phyloP scores from a whole-genome alignment of 2,113 vertebrate genomes.

The Chionodraco myersi region DNA sequence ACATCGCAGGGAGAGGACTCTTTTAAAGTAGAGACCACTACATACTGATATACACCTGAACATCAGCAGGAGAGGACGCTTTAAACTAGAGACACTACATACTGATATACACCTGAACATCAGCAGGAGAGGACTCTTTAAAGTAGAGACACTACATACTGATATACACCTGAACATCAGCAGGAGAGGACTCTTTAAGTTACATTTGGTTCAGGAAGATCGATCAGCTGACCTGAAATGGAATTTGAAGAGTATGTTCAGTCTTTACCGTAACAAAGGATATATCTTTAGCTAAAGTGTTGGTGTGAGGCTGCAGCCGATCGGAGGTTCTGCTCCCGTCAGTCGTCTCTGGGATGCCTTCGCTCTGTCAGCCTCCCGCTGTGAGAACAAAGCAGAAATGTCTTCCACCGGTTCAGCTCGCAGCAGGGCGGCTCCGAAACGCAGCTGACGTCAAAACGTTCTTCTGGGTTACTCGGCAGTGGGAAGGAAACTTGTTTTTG shows the following conservation, averaged over 20 bases:
- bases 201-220: neutral
- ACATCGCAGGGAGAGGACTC: too few species aligned
- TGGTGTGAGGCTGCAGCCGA: slow-evolving; percentile 26
- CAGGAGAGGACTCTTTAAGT: too few species aligned
- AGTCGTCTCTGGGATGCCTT: slow-evolving; percentile 36
- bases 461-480: slow-evolving; percentile 27
- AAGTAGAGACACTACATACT: too few species aligned
- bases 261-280: neutral
- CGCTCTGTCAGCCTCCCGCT: slow-evolving; percentile 56
- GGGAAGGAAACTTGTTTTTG: slow-evolving; percentile 36
- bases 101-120: too few species aligned
- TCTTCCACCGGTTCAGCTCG: slow-evolving; percentile 64
- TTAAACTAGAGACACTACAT: too few species aligned
- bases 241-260: neutral
- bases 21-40: too few species aligned
- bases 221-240: neutral
- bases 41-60: too few species aligned
- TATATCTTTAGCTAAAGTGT: slow-evolving; percentile 14
- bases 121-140: too few species aligned
- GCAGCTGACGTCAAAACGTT: slow-evolving; percentile 47
- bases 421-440: slow-evolving; percentile 56
- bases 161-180: too few species aligned
- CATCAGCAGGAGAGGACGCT: too few species aligned
- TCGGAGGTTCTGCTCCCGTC: slow-evolving; percentile 47
- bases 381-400: slow-evolving; percentile 57